Evolutionary conservation across 2,113 vertebrate species (phyloP), one percentile per base, ranked within the genome.

Genomic region (Pheucticus melanocephalus): DNA sequence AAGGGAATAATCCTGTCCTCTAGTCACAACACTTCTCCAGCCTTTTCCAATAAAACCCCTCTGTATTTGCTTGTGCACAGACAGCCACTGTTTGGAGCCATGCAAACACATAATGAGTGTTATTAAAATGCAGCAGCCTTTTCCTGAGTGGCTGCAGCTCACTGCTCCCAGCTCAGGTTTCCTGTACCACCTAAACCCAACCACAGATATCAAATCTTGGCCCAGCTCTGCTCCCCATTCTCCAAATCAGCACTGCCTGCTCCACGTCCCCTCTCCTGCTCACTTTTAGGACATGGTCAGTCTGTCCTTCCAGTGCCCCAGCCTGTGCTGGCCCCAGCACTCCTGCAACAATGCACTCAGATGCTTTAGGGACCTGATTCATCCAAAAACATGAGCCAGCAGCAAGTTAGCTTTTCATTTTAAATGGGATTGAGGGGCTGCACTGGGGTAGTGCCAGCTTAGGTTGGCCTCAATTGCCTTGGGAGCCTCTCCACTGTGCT

Each of bases 161-260:
- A 3, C 10, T 77, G 54, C 33, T 42, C 14, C 45, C 57, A 15
- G 31, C 48, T 71, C 61, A 56, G 47, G 33, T 20, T 47, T 51
- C 35, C 72, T 35, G 14, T 1, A 6, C 5, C 64, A 71, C 39
- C 37, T 44, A 68, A 91, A 73, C 10, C 40, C 23, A 45, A 28
- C 1, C 31, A 45, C 27, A 71, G 44, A 35, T 5, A 30, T 1
- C 1, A 7, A 79, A 31, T 4, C 45, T 57, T 57, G 0, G 0
- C 20, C 40, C 69, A 35, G 31, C 33, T 65, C 42, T 75, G n/a
- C 44, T 68, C 20, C n/a, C 13, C 7, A 0, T 37, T 35, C 77
- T 45, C 66, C 35, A 77, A 11, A 31, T 37, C 51, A 82, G 22
- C 31, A 2, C 30, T 71, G 72, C 12, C 60, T 93, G 47, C 51